phyloP scores from a whole-genome alignment of 1,140 invertebrate genomes.

The Meloidogyne exigua region DNA sequence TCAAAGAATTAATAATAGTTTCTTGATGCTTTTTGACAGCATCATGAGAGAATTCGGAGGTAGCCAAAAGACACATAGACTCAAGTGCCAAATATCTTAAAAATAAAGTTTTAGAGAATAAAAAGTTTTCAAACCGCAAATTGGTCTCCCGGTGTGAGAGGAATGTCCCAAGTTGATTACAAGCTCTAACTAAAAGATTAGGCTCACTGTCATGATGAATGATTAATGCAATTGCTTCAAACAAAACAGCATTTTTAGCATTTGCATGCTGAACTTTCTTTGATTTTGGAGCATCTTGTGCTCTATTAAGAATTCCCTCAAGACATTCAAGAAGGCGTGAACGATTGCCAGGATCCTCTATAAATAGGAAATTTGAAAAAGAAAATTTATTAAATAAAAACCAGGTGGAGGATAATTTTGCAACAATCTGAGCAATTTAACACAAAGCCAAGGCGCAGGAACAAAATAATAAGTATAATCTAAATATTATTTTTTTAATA shows the following conservation, averaged over 20 bases:
- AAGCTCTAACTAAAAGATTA: slow-evolving; percentile 90
- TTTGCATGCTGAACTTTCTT: slow-evolving; percentile 99
- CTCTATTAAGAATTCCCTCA: slow-evolving; percentile 99
- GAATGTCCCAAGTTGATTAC: slow-evolving; percentile 97
- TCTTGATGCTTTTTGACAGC: slow-evolving; percentile 99
- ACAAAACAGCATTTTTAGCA: slow-evolving; percentile 98
- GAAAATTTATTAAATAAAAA: slow-evolving; percentile 61
- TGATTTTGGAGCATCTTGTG: slow-evolving; percentile 97
- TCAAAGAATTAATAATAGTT: slow-evolving; percentile 96
- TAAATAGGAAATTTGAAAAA: slow-evolving; percentile 2
- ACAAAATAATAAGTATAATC: slow-evolving; percentile 99
- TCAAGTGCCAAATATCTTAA: slow-evolving; percentile 86
- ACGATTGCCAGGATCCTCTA: slow-evolving; percentile 68
- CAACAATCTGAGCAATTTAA: slow-evolving; percentile 89
- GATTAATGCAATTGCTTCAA: slow-evolving; percentile 96
- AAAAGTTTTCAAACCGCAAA: slow-evolving; percentile 70
- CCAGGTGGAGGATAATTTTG: slow-evolving; percentile 97
- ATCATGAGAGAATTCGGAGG: slow-evolving; percentile 98
- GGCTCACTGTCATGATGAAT: slow-evolving; percentile 99
- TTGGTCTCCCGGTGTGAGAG: slow-evolving; percentile 97
- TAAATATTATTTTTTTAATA: slow-evolving; percentile 64
- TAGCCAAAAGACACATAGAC: slow-evolving; percentile 98
- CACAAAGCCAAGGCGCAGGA: slow-evolving; percentile 97
- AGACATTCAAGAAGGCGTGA: slow-evolving; percentile 94
- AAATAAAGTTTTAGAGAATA: slow-evolving; percentile 18